Base-by-base conservation (phyloP, 2,888 invertebrate species). In the Sarcophaga caerulescens region DNA sequence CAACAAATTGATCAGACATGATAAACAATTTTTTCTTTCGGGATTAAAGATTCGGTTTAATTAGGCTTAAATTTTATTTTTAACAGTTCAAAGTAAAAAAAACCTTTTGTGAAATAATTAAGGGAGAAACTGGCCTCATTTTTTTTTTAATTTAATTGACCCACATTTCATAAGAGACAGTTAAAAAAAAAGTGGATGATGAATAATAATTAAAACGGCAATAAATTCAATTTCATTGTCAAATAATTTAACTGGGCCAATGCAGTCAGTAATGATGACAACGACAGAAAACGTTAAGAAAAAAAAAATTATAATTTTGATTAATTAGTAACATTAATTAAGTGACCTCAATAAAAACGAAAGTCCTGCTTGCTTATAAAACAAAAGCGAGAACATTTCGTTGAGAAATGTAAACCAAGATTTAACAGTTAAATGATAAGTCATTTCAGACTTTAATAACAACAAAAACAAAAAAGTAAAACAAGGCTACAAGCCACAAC, bases 311-410 rank as follows among this genome's bases (percentile, higher is more conserved):
- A 52, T 21, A 78, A 71, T 45, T 60, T 85, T 89, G 91, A 91
- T 91, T 91, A 91, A 91, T 91, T 91, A 90, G 78, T 88, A 87
- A 70, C 91, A 90, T 90, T 91, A 91, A 91, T 91, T 91, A 91
- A 90, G 90, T 91, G 91, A 90, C 90, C 91, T 87, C 89, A 90
- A 91, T 86, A 86, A 91, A 91, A 91, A 89, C 90, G 91, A 91
- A 91, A 91, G 91, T 91, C 89, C 85, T 85, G 14, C 17, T 17
- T 14, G 5, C 4, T 14, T 14, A 47, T 1, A 14, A 52, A 52
- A 52, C 52, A 52, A 52, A 52, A 52, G 17, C 52, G 52, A 66
- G 79, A 78, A 78, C 59, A 77, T 79, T 77, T 83, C 69, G n/a
- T 19, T 45, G 8, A 47, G 70, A 25, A 75, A 80, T 60, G 52